phyloP scores from a whole-genome alignment of 2,113 vertebrate genomes.

The Thalassoma bifasciatum region DNA sequence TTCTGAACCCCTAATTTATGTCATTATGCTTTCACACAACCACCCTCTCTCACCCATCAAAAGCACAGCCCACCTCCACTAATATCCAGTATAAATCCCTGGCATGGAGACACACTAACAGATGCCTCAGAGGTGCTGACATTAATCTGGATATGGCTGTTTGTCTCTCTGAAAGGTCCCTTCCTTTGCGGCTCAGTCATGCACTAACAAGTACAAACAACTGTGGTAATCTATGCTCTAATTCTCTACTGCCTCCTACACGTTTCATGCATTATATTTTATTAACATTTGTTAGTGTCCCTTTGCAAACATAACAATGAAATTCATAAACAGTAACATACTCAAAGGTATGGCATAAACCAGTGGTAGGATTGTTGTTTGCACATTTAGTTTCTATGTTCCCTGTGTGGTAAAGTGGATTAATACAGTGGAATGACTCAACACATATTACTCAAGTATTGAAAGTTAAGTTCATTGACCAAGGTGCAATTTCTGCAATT shows the following conservation, averaged over 20 bases:
- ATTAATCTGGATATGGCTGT: slow-evolving; percentile 35
- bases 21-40: neutral
- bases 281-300: neutral
- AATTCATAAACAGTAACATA: neutral
- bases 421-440: neutral
- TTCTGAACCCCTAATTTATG: slow-evolving; percentile 37
- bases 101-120: slow-evolving; percentile 1
- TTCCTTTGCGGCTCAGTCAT: slow-evolving; percentile 5
- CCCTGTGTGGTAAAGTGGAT: neutral
- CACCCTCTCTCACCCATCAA: slow-evolving; percentile 16
- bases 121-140: slow-evolving; percentile 23
- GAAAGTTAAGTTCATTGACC: too few species aligned
- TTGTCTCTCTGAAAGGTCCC: neutral
- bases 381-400: slow-evolving; percentile 18
- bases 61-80: slow-evolving; percentile 17
- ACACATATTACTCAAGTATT: neutral
- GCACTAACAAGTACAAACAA: neutral
- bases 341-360: neutral
- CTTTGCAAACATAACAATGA: neutral
- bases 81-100: slow-evolving; percentile 25
- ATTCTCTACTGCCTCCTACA: neutral
- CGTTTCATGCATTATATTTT: neutral
- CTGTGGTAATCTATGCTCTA: neutral
- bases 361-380: neutral
- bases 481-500: too few species aligned